These are phyloP conservation scores for Sebastes steindachneri DNA, from an alignment of 2,797 vertebrate species.

Conservation along the genomic window DNA sequence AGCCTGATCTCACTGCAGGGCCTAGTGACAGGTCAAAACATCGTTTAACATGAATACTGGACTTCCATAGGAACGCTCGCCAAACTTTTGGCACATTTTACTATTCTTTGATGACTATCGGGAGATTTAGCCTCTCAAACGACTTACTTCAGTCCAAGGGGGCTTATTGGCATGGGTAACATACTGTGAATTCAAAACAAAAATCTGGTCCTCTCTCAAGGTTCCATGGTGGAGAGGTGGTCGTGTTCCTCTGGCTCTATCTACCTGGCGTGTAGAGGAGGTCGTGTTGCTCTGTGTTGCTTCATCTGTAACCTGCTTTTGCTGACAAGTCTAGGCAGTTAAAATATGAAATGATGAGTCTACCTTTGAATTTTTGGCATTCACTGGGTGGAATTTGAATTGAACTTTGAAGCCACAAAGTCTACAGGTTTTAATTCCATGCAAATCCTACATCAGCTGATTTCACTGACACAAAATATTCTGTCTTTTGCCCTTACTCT, in stretches of 20 bases:
- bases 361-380: background rate
- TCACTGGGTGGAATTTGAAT: background rate
- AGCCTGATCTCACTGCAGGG: background rate
- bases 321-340: background rate
- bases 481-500: too few relatives aligned
- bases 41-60: too few relatives aligned
- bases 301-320: background rate
- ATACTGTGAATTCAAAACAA: too few relatives aligned
- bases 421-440: conserved; percentile 21
- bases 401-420: background rate
- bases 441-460: conserved; percentile 23
- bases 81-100: background rate
- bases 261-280: too few relatives aligned
- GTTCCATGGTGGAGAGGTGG: too few relatives aligned
- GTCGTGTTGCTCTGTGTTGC: too few relatives aligned
- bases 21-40: background rate
- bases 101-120: too few relatives aligned
- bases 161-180: too few relatives aligned
- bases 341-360: background rate
- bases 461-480: background rate
- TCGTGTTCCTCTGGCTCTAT: too few relatives aligned
- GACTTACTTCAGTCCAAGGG: too few relatives aligned
- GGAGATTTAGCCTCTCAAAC: too few relatives aligned
- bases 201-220: too few relatives aligned
- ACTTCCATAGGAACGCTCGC: background rate